Base-by-base conservation (phyloP, 1,140 invertebrate species). In the Caenorhabditis remanei region DNA sequence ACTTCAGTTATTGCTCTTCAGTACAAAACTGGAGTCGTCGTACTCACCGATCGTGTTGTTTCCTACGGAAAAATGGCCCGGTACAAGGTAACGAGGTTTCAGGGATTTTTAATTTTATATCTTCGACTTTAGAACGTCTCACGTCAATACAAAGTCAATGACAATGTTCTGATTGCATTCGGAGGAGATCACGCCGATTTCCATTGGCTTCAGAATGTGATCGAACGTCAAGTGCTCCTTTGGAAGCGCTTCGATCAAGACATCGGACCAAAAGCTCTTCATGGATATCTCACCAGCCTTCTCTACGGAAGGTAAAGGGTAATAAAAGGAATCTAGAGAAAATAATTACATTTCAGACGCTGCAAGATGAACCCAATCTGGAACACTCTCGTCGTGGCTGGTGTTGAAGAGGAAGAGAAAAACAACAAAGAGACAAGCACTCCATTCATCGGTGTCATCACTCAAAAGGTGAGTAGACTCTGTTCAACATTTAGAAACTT, bases 391-490 rank as follows among this genome's bases (percentile, higher is more conserved):
- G 84, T 92, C 65, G 90, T 92, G 32, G 87, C 87, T 75, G 91
- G 91, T 21, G 91, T 91, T 85, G 90, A 92, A 41, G 90, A 89
- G 19, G 89, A 87, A 14, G 89, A 91, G 43, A 84, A 87, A 21
- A 79, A 85, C 53, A 87, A 90, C 50, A 89, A 90, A 19, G 90
- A 87, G 13, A 89, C 89, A n/a, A 71, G 83, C 24, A 87, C 61
- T 14, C 92, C 92, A 56, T 92, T 93, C 85, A 92, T 92, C 67
- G 91, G 91, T 21, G 88, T 93, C 14, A 90, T 92, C 71, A 92
- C 91, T 41, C 90, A 91, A 55, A 85, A 61, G 87, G 82, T 85
- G 5, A 53, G n/a, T 63, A 32, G 19, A 40, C 16, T 61, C n/a
- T 61, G 7, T 61, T n/a, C 16, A 61, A 46, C 32, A 32, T 32